These are phyloP conservation scores for Carassius carassius DNA, from an alignment of 2,113 vertebrate genomes.

Conservation along the genomic window DNA sequence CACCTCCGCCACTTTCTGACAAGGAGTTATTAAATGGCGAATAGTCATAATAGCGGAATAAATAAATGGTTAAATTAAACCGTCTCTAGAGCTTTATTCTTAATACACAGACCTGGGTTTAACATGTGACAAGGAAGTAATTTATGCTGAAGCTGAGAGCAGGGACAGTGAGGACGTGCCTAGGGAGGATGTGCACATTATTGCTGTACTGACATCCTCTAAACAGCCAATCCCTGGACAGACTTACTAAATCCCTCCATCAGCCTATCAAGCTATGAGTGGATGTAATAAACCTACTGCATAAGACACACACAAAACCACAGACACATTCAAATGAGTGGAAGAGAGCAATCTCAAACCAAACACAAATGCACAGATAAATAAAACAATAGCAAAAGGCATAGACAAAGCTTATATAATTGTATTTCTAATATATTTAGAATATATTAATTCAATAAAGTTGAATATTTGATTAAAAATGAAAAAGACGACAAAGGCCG, in stretches of 20 bases:
- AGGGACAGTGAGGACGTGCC: background rate
- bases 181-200: slow-evolving; percentile 8
- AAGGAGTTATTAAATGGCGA: background rate
- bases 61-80: slow-evolving; percentile 7
- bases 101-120: background rate
- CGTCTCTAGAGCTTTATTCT: background rate
- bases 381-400: background rate
- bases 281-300: slow-evolving; percentile 18
- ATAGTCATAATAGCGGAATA: slow-evolving; percentile 1
- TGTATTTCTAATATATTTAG: background rate
- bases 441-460: background rate
- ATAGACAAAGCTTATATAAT: background rate
- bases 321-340: background rate
- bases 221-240: slow-evolving; percentile 24
- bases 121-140: slow-evolving; percentile 3
- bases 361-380: background rate
- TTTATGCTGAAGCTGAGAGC: background rate
- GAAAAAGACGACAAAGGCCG: background rate
- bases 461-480: background rate
- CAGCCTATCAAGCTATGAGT: background rate
- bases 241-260: slow-evolving; percentile 15
- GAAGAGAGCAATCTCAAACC: background rate
- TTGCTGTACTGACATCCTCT: slow-evolving; percentile 6
- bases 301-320: background rate
- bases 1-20: background rate